These are phyloP conservation scores for Bombus cullumanus DNA, from an alignment of 1,140 invertebrate genomes.

Conservation along the genomic window DNA sequence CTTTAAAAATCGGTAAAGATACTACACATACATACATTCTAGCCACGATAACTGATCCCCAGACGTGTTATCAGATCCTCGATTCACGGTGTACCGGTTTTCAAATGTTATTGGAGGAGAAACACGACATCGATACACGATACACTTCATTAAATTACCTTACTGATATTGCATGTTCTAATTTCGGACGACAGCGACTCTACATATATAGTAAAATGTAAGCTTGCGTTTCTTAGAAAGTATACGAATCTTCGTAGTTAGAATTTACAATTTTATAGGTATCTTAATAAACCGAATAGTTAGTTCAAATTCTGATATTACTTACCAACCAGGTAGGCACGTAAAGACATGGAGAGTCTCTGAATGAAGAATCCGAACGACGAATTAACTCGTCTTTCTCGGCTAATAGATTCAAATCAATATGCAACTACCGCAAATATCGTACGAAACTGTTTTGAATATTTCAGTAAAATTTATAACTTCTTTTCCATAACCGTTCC, in stretches of 20 bases:
- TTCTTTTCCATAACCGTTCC: background rate
- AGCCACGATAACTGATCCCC: slow-evolving; percentile 1
- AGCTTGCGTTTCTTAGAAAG: too few species aligned
- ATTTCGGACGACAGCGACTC: background rate
- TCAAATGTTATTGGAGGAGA: slow-evolving; percentile 30
- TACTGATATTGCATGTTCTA: slow-evolving; percentile 9
- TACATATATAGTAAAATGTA: too few species aligned
- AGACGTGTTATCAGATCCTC: slow-evolving; percentile 28
- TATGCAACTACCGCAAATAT: too few species aligned
- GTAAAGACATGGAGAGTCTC: too few species aligned
- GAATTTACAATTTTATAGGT: too few species aligned
- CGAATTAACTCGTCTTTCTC: background rate
- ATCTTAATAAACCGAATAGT: too few species aligned
- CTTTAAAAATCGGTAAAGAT: background rate
- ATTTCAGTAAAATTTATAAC: background rate
- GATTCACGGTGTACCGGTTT: slow-evolving; percentile 27
- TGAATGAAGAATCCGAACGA: too few species aligned
- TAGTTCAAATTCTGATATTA: too few species aligned
- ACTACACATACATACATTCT: background rate
- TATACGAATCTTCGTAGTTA: too few species aligned
- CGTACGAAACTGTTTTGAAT: background rate
- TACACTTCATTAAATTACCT: slow-evolving; percentile 51
- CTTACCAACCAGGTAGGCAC: too few species aligned
- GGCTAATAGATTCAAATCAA: too few species aligned
- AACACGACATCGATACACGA: slow-evolving; percentile 36